Conservation (phyloP, 2,888 invertebrate genomes). For the Sinopyrophorus schimmeli region DNA sequence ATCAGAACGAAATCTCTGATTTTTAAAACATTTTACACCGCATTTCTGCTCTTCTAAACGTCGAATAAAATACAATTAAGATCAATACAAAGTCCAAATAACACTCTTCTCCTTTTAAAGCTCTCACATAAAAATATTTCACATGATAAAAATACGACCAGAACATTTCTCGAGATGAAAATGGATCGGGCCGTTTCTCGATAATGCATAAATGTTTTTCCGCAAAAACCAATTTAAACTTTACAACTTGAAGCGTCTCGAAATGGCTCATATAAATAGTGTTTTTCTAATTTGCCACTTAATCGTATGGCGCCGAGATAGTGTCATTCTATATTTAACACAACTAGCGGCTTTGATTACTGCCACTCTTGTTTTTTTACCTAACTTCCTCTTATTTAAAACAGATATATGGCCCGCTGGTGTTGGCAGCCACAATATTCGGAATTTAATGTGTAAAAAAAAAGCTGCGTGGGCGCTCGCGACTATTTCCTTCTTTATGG, state of each 20-base stretch:
- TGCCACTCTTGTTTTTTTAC: constrained; percentile 4
- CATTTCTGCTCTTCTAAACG: too few species aligned
- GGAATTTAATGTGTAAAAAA: neutral
- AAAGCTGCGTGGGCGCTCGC: neutral
- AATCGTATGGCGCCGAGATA: constrained; percentile 29
- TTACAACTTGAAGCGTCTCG: constrained; percentile 11
- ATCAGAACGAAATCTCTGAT: too few species aligned
- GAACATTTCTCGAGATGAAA: too few species aligned
- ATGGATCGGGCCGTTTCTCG: too few species aligned
- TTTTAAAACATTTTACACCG: too few species aligned
- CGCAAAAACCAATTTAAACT: constrained; percentile 12
- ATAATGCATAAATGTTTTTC: too few species aligned
- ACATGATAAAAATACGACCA: too few species aligned
- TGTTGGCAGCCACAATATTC: neutral
- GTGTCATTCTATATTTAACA: constrained; percentile 26
- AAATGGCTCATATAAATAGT: constrained; percentile 18
- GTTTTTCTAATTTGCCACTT: constrained; percentile 26
- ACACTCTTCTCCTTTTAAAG: too few species aligned
- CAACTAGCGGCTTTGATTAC: constrained; percentile 17
- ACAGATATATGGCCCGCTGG: neutral
- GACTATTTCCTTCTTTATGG: neutral
- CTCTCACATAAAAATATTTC: too few species aligned
- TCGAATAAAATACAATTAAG: too few species aligned
- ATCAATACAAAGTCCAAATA: too few species aligned
- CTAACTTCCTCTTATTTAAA: neutral